Evolutionary conservation across 2,797 vertebrate genomes (phyloP).

Genomic region (Natrix natrix): DNA sequence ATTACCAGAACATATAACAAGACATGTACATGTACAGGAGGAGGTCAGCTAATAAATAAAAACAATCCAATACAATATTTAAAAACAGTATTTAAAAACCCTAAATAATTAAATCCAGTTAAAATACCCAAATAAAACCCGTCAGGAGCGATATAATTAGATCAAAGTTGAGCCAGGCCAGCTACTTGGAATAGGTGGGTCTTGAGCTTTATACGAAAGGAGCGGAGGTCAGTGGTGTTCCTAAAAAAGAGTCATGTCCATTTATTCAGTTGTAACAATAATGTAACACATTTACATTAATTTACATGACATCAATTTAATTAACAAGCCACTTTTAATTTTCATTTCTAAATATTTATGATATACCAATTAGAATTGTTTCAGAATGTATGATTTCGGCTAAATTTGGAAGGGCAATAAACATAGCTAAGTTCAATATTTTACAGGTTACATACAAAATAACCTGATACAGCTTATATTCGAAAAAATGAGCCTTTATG

Average conservation of each 20-base stretch:
- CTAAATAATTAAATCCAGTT: no score
- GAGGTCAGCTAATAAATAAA: no score
- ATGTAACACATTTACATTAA: not conserved
- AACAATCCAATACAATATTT: no score
- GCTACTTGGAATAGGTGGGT: no score
- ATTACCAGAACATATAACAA: no score
- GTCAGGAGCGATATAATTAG: no score
- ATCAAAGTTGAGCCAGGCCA: no score
- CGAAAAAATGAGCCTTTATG: not conserved
- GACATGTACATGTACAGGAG: no score
- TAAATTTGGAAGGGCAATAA: not conserved
- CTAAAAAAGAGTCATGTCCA: not conserved
- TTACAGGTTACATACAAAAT: not conserved
- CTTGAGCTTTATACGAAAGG: no score
- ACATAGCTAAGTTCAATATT: not conserved
- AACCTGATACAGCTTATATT: not conserved
- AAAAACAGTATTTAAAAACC: no score
- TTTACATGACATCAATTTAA: not conserved
- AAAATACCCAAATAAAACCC: no score
- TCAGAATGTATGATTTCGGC: not conserved
- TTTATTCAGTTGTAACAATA: not conserved
- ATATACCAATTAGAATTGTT: not conserved
- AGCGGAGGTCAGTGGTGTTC: no score
- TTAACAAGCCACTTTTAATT: not conserved
- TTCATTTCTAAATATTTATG: not conserved